Evolutionary conservation across 2,113 vertebrate species (phyloP).

Genomic region (Corythornis madagascariensis): DNA sequence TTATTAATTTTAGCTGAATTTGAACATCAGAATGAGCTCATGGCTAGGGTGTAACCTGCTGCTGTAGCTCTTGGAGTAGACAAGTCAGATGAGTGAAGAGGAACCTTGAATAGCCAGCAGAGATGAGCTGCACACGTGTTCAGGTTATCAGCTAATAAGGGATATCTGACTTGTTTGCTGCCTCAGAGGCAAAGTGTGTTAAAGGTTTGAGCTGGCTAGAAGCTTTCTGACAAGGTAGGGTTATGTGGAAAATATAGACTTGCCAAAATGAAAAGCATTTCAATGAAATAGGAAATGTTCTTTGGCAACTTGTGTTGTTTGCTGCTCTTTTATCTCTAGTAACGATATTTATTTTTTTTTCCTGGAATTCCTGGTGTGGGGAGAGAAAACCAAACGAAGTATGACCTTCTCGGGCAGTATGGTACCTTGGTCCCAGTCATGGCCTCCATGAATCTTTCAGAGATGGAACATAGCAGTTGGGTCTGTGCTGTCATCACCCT

Average conservation of each 20-base stretch:
- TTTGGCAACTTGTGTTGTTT: not conserved
- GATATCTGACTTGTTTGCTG: not conserved
- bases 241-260: not conserved
- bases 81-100: not conserved
- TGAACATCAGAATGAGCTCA: not conserved
- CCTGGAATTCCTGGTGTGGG: not conserved
- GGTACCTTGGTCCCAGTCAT: not conserved
- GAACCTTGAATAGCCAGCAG: not conserved
- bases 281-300: not conserved
- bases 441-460: not conserved
- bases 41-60: not conserved
- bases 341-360: not conserved
- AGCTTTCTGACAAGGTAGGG: not conserved
- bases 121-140: rapidly evolving
- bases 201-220: not conserved
- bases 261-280: not conserved
- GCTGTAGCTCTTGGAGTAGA: not conserved
- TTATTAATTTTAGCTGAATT: conserved; percentile 38
- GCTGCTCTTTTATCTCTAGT: not conserved
- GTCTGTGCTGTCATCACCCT: not conserved
- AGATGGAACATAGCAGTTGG: not conserved
- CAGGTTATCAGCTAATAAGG: not conserved
- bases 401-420: not conserved
- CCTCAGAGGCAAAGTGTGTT: not conserved
- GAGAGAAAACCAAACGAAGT: not conserved